Evolutionary conservation across 2,888 invertebrate genomes (phyloP), one percentile per base, ranked within the genome.

Genomic region (Zhuqinia jingwanae): DNA sequence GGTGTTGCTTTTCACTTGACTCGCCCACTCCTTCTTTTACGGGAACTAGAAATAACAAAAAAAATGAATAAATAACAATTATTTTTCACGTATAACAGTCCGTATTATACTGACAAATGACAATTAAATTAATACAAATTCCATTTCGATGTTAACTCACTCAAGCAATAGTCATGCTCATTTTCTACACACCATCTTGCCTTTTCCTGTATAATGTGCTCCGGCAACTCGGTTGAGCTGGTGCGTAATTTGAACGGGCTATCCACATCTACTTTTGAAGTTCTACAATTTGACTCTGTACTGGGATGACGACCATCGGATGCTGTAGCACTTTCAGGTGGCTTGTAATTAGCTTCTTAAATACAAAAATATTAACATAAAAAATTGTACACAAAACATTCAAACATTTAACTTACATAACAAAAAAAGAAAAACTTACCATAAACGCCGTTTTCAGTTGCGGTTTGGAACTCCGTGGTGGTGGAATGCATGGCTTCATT

Each of bases 181-280:
- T 89, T 56, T 3, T 78, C 78, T 3, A 91, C 30, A 15, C 89
- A 85, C 58, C 87, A 88, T 20, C 90, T 27, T 2, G 89, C 89
- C 58, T 87, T 88, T 42, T 90, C 91, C 25, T 85, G 85, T 11
- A 88, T 84, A n/a, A 90, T 89, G 70, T 91, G 91, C 10, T 89
- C 89, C 0, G 91, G 90, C 30, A 90, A 36, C 3, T 36, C 36
- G 36, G 13, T 50, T 68, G 20, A 30, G 22, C n/a, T 63, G 10
- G 8, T 36, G 3, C 2, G 17, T 36, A 17, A 42, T 65, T 15
- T 30, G 65, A 20, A 47, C 27, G 45, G 70, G 13, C 22, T 50
- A 20, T 13, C 70, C 25, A 73, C n/a, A 73, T 22, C 50, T 2
- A 17, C 58, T 10, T 10, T 20, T 47, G 20, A 13, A 27, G 11